Evolutionary conservation across 2,113 vertebrate species (phyloP).

Genomic region (Microcebus lehilahytsara): DNA sequence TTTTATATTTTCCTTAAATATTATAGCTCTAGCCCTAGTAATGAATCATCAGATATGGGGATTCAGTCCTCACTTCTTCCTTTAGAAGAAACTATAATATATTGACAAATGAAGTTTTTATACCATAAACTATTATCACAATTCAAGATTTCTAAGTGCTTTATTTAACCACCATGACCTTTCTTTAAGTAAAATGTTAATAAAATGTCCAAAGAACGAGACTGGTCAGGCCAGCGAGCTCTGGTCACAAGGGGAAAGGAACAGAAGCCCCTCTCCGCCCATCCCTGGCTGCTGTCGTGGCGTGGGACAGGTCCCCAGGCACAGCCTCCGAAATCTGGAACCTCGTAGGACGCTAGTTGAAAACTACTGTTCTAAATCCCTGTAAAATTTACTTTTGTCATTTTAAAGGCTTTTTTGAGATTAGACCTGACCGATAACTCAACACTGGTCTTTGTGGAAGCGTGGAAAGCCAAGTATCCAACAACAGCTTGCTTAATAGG

Average conservation of each 20-base stretch:
- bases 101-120: background rate
- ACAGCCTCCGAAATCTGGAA: background rate
- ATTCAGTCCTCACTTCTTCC: background rate
- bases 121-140: background rate
- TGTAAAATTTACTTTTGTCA: background rate
- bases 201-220: background rate
- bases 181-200: background rate
- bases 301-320: fast-evolving
- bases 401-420: background rate
- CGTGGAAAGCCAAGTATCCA: background rate
- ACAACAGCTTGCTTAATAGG: background rate
- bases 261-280: too few relatives aligned
- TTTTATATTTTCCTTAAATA: background rate
- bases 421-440: background rate
- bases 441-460: background rate
- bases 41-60: background rate
- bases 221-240: background rate
- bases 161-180: background rate
- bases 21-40: background rate
- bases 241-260: too few relatives aligned
- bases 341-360: background rate
- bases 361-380: background rate
- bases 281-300: background rate
- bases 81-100: background rate
- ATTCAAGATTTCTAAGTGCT: background rate